phyloP scores from a whole-genome alignment of 2,888 invertebrate genomes.

The Dasypogon diadema region DNA sequence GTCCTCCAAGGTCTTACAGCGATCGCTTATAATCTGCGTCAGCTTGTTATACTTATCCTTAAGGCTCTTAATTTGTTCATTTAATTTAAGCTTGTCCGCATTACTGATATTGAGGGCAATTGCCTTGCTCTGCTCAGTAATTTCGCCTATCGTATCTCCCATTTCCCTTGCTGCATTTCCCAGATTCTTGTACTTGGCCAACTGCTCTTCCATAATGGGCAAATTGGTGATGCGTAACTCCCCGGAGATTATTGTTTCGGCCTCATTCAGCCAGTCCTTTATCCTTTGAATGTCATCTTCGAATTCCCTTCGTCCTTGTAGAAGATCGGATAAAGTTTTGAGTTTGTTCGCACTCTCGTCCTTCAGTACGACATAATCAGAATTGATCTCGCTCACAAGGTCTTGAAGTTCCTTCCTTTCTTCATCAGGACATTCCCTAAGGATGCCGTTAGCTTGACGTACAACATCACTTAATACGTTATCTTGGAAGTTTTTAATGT shows the following conservation, averaged over 20 bases:
- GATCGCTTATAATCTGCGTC: slow-evolving; percentile 80
- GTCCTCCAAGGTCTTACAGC: slow-evolving; percentile 79
- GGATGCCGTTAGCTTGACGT: slow-evolving; percentile 80
- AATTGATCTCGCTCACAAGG: slow-evolving; percentile 76
- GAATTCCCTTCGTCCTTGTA: slow-evolving; percentile 83
- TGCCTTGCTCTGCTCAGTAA: slow-evolving; percentile 83
- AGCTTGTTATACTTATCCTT: slow-evolving; percentile 84
- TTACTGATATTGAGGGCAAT: slow-evolving; percentile 85
- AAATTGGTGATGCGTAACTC: slow-evolving; percentile 84
- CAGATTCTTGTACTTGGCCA: slow-evolving; percentile 86
- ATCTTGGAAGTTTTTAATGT: slow-evolving; percentile 83
- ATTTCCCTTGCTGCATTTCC: slow-evolving; percentile 80
- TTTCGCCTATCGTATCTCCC: slow-evolving; percentile 78
- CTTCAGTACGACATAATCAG: slow-evolving; percentile 79
- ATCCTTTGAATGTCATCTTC: slow-evolving; percentile 85
- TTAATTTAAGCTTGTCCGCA: slow-evolving; percentile 85
- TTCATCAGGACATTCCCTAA: slow-evolving; percentile 84
- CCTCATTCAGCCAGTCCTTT: slow-evolving; percentile 90
- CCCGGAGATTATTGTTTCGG: slow-evolving; percentile 86
- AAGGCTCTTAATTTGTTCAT: slow-evolving; percentile 82
- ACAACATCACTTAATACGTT: slow-evolving; percentile 80
- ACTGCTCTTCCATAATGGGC: slow-evolving; percentile 87
- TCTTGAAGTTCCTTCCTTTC: slow-evolving; percentile 76
- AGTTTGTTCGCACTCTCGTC: slow-evolving; percentile 80
- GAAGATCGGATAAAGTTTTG: slow-evolving; percentile 77